Conservation (phyloP, 2,888 invertebrate species). For the Gastrophysa polygoni region DNA sequence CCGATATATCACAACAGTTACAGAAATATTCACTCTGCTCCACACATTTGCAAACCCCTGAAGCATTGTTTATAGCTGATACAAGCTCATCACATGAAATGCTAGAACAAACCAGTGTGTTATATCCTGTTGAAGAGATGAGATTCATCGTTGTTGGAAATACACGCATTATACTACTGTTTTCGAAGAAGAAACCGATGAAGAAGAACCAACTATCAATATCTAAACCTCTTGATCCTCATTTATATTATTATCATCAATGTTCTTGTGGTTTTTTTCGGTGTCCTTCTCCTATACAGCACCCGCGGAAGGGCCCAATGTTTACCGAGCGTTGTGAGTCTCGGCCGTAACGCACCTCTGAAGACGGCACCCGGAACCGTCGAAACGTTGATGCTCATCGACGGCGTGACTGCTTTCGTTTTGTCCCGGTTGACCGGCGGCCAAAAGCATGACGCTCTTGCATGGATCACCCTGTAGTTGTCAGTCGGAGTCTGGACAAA, state of each 20-base stretch:
- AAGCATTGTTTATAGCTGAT: no score
- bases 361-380: conserved; percentile 53
- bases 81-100: no score
- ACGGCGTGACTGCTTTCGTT: conserved; percentile 28
- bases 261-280: conserved; percentile 60
- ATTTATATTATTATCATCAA: conserved; percentile 24
- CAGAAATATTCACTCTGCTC: no score
- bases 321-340: conserved; percentile 53
- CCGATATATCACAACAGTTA: no score
- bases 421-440: conserved; percentile 54
- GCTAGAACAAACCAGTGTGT: no score
- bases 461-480: conserved; percentile 11
- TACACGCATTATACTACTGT: no score
- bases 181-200: no score
- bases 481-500: conserved; percentile 5
- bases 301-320: conserved; percentile 76
- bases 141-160: no score
- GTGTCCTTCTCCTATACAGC: conserved; percentile 85
- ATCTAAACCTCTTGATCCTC: conserved; percentile 14
- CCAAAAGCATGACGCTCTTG: conserved; percentile 49
- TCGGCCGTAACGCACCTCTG: conserved; percentile 60
- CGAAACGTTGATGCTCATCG: conserved; percentile 27
- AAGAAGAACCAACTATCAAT: conserved; percentile 5
- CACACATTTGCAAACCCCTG: no score
- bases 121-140: no score